These are phyloP conservation scores for Nycticebus coucang DNA, from an alignment of 2,113 vertebrate species.

Conservation along the genomic window DNA sequence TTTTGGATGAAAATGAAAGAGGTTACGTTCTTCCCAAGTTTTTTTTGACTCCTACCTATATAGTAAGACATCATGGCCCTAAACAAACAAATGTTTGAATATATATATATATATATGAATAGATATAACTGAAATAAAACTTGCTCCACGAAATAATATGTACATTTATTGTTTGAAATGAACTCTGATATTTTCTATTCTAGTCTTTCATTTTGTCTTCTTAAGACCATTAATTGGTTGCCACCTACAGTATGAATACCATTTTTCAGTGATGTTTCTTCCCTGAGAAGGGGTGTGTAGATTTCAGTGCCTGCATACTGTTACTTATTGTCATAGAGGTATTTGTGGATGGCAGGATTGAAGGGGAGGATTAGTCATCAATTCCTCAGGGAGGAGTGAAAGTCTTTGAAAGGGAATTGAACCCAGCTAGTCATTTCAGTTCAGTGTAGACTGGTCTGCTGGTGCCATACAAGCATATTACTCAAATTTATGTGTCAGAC, in stretches of 20 bases:
- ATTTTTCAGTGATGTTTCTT: neutral
- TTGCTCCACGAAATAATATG: neutral
- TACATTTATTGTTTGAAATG: slow-evolving; percentile 48
- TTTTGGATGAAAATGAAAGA: slow-evolving; percentile 26
- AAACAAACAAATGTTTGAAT: neutral
- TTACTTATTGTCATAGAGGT: neutral
- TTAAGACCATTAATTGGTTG: neutral
- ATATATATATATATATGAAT: neutral
- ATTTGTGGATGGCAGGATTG: slow-evolving; percentile 1
- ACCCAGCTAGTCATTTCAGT: neutral
- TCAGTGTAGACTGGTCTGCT: neutral
- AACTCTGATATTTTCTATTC: slow-evolving; percentile 9
- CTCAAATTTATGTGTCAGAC: neutral
- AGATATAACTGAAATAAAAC: neutral
- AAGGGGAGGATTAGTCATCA: neutral
- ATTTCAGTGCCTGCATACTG: neutral
- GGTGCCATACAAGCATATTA: neutral
- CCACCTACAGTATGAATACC: neutral
- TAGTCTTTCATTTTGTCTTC: slow-evolving; percentile 23
- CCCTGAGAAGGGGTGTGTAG: neutral
- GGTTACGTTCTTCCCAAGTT: neutral
- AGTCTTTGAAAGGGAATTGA: neutral
- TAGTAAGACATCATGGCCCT: neutral
- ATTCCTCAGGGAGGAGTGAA: neutral
- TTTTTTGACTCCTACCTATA: neutral